phyloP scores from a whole-genome alignment of 92 coral and sea anemone genomes.

The Parazoanthus atlanticus region DNA sequence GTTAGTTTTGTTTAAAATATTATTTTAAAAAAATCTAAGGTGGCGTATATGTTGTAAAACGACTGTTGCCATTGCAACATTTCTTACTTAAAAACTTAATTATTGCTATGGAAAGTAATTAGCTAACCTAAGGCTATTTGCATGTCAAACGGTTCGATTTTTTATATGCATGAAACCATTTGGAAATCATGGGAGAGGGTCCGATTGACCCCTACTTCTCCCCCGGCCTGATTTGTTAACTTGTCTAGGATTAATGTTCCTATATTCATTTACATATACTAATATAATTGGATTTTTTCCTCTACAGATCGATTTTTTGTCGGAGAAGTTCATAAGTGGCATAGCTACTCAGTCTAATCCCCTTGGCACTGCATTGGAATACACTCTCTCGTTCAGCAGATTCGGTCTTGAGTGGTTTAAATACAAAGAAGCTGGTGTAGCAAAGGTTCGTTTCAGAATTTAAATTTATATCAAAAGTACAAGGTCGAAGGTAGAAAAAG shows the following conservation, averaged over 20 bases:
- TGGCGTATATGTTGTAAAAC: too few relatives aligned
- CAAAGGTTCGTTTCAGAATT: conserved; percentile 22
- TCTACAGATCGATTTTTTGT: conserved; percentile 24
- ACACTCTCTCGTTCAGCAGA: conserved; percentile 9
- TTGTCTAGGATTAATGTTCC: too few relatives aligned
- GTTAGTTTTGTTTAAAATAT: too few relatives aligned
- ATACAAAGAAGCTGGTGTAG: conserved; percentile 20
- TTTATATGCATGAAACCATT: not conserved
- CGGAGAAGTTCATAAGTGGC: conserved; percentile 26
- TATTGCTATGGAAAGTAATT: not conserved
- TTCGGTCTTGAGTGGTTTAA: conserved; percentile 35
- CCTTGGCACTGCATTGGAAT: not conserved
- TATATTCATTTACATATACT: too few relatives aligned
- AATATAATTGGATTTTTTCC: not conserved
- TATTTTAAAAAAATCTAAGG: too few relatives aligned
- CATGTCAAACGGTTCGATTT: not conserved
- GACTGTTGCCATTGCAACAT: not conserved
- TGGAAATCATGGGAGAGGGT: not conserved
- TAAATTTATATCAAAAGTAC: not conserved
- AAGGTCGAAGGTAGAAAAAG: not conserved
- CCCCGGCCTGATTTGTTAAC: too few relatives aligned
- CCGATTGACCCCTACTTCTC: too few relatives aligned
- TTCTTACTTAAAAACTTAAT: not conserved
- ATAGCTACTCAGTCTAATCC: not conserved
- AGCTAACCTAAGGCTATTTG: not conserved